Evolutionary conservation across 2,113 vertebrate species (phyloP).

Genomic region (Thryonomys swinderianus): DNA sequence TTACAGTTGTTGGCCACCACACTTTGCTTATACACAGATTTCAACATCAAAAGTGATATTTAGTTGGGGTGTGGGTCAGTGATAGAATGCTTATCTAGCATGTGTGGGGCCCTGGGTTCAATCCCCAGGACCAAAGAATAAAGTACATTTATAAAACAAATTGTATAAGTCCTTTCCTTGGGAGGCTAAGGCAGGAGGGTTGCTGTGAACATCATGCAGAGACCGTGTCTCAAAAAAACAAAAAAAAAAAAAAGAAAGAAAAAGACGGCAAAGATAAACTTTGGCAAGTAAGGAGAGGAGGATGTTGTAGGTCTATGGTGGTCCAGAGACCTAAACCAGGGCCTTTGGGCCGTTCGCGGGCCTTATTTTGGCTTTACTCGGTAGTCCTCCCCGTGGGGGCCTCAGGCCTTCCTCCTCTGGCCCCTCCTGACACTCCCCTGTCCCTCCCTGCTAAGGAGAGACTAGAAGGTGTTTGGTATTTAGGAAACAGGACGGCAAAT

Average conservation of each 20-base stretch:
- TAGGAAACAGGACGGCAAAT: background rate
- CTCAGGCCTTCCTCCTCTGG: background rate
- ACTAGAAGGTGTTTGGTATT: background rate
- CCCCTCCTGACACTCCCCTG: too few species aligned
- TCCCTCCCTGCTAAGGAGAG: background rate
- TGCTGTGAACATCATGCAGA: background rate
- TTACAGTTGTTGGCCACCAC: background rate
- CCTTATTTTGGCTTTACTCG: background rate
- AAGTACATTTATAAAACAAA: background rate
- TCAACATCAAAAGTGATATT: background rate
- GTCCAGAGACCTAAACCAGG: too few species aligned
- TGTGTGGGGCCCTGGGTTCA: background rate
- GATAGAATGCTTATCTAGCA: background rate
- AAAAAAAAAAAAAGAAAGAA: background rate
- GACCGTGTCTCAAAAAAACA: background rate
- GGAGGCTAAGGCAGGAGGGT: background rate
- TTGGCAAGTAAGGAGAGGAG: too few species aligned
- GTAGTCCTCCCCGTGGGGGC: background rate
- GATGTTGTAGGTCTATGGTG: accelerated
- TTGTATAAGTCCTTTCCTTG: background rate
- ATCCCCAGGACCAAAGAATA: background rate
- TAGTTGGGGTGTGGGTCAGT: background rate
- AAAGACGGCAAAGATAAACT: background rate
- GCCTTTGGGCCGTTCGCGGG: accelerated
- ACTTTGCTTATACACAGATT: background rate